Evolutionary conservation across 2,113 vertebrate species (phyloP), one percentile per base, ranked within the genome.

Genomic region (Ptychochromis oligacanthus): DNA sequence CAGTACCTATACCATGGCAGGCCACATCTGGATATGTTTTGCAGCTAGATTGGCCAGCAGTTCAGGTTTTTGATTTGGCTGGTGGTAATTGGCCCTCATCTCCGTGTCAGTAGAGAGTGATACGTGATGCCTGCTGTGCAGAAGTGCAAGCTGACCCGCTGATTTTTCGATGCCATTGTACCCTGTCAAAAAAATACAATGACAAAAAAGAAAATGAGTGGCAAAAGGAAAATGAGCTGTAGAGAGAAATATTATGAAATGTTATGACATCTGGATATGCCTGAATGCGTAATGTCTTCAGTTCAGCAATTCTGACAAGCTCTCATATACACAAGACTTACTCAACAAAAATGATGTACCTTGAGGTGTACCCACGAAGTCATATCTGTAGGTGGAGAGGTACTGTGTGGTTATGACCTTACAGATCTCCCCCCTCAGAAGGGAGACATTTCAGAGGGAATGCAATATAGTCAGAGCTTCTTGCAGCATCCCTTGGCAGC

Each of bases 291-390:
- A 61, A 55, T 57, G 61, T 59, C 28, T 80, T 75, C 26, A 52
- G 8, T 57, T 75, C 28, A 76, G 65, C 34, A 20, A 36, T 43
- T 67, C 17, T 54, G 20, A 55, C n/a, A 2, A 70, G 26, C 49
- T 70, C 64, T 55, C 22, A 18, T 31, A 54, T 18, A 24, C 28
- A 36, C 14, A 3, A 40, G 31, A 67, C 17, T 54, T 5, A 85
- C 26, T 5, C 54, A 65, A 70, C 38, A 49, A 77, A 28, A 75
- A 43, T 46, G 54, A 75, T 34, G 1, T 90, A 97, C 96, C 95
- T 96, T 95, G 91, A 26, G 87, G 85, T 80, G 78, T 61, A 26
- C 95, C 93, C 85, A 95, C 90, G 91, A 95, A 97, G 87, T 97
- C 96, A 74, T 87, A 91, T 60, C 75, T 92, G 82, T 96, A 97